Evolutionary conservation across 2,888 invertebrate genomes (phyloP).

Genomic region (Endotricha flammealis): DNA sequence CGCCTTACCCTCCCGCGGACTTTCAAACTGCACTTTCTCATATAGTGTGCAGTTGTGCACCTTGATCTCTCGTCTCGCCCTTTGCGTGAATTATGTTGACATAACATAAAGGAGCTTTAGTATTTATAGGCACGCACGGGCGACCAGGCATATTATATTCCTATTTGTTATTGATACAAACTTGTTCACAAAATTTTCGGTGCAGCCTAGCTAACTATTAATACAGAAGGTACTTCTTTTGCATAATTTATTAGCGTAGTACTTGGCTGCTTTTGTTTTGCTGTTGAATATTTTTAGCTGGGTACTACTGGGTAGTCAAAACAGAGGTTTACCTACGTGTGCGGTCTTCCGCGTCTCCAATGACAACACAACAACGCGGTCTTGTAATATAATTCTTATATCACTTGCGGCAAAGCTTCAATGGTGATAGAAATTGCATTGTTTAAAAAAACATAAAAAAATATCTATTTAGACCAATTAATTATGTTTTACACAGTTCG

Average conservation of each 20-base stretch:
- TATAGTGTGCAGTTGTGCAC: too few species aligned
- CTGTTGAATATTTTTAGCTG: background rate
- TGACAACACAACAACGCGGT: slow-evolving; percentile 28
- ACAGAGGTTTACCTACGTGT: slow-evolving; percentile 31
- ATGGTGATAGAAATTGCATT: too few species aligned
- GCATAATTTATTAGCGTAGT: too few species aligned
- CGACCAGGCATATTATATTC: slow-evolving; percentile 24
- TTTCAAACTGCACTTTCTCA: slow-evolving; percentile 26
- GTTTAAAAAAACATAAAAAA: too few species aligned
- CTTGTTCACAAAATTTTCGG: background rate
- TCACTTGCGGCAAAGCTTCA: too few species aligned
- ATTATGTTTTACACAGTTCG: too few species aligned
- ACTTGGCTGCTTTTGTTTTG: background rate
- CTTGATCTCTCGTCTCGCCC: slow-evolving; percentile 27
- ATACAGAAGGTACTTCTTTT: too few species aligned
- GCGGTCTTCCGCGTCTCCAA: slow-evolving; percentile 29
- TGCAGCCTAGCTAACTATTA: background rate
- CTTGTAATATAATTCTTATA: slow-evolving; percentile 3
- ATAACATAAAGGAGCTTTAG: slow-evolving; percentile 12
- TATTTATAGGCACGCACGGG: slow-evolving; percentile 23
- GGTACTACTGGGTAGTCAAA: slow-evolving; percentile 26
- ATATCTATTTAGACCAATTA: too few species aligned
- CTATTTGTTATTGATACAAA: slow-evolving; percentile 6
- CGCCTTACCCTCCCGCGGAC: slow-evolving; percentile 23
- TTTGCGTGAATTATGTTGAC: slow-evolving; percentile 31